Conservation (phyloP, 2,888 invertebrate species). For the Ganaspis brasiliensis region DNA sequence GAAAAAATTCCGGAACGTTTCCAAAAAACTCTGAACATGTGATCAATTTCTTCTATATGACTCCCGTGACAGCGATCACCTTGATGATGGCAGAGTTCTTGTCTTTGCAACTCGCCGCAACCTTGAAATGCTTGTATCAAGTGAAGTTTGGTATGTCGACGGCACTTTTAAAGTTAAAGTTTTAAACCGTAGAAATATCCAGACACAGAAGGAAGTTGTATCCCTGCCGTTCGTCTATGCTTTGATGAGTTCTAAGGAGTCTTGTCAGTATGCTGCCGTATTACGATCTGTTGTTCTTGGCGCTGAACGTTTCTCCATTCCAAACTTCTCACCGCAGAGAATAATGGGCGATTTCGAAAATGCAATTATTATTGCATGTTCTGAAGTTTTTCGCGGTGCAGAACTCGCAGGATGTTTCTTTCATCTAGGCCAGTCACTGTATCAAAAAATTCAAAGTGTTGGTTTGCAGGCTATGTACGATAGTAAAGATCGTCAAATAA, state of each 20-base stretch:
- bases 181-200: not conserved
- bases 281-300: not conserved
- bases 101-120: no score
- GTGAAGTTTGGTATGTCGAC: no score
- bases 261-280: constrained; percentile 18
- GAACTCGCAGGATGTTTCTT: not conserved
- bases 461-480: not conserved
- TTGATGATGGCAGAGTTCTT: no score
- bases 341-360: constrained; percentile 30
- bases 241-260: constrained; percentile 19
- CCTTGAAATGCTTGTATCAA: no score
- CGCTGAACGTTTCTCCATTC: not conserved
- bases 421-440: not conserved
- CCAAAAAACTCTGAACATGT: not conserved
- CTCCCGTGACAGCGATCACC: no score
- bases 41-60: not conserved
- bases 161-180: no score
- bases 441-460: not conserved
- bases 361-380: constrained; percentile 17
- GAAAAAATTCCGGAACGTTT: constrained; percentile 10
- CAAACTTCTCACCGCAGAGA: not conserved
- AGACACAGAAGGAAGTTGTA: not conserved
- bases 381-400: constrained; percentile 8
- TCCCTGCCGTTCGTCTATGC: constrained; percentile 28
- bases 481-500: not conserved